phyloP scores from a whole-genome alignment of 1,140 invertebrate genomes.

The Drosophila setifemur region DNA sequence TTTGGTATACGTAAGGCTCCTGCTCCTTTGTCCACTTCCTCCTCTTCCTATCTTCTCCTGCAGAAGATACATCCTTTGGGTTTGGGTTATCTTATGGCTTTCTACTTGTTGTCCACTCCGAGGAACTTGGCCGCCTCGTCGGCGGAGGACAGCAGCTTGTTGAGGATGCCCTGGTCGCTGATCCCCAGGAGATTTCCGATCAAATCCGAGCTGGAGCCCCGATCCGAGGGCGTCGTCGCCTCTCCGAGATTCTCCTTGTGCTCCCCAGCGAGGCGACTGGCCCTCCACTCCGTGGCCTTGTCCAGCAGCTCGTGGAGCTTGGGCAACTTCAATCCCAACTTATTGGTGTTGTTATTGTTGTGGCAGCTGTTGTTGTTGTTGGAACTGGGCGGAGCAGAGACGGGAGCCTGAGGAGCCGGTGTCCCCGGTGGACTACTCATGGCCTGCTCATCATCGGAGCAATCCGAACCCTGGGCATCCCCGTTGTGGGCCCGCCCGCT shows the following conservation, averaged over 20 bases:
- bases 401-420: conserved; percentile 10
- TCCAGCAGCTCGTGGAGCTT: conserved; percentile 73
- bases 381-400: conserved; percentile 7
- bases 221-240: conserved; percentile 65
- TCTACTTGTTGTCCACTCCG: conserved; percentile 86
- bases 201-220: conserved; percentile 86
- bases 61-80: neutral
- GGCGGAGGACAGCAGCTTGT: conserved; percentile 91
- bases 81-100: neutral
- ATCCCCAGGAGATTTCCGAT: conserved; percentile 95
- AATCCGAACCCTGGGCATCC: conserved; percentile 64
- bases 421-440: conserved; percentile 42
- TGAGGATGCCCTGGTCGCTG: conserved; percentile 92
- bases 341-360: conserved; percentile 46
- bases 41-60: neutral
- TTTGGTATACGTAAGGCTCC: conserved; percentile 68
- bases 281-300: conserved; percentile 73
- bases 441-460: conserved; percentile 83
- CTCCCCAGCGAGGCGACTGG: conserved; percentile 81
- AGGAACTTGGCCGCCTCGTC: conserved; percentile 94
- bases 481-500: conserved; percentile 82
- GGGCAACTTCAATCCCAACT: conserved; percentile 40
- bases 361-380: conserved; percentile 53
- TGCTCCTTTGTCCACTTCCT: neutral
- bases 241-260: conserved; percentile 84